Conservation (phyloP, 2,888 invertebrate species). For the Oligia fasciuncula region DNA sequence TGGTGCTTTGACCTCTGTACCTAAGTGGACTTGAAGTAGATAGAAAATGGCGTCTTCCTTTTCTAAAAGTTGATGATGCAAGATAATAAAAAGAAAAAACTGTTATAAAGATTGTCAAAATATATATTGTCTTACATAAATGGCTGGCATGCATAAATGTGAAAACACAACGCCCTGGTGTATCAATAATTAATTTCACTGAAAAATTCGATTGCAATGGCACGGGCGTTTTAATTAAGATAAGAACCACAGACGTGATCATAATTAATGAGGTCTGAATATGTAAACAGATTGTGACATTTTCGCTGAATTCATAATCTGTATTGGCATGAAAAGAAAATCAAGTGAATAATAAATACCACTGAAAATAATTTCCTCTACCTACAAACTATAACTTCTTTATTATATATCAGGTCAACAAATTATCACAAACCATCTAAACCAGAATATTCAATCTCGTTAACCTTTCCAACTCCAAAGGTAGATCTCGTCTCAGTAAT, state of each 20-base stretch:
- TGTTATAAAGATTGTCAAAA: background rate
- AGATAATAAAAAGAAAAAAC: background rate
- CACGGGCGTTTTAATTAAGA: conserved; percentile 33
- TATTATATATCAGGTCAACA: background rate
- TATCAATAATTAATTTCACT: conserved; percentile 25
- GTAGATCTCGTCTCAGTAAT: conserved; percentile 42
- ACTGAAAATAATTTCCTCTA: background rate
- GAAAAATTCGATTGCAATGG: conserved; percentile 17
- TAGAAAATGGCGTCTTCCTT: background rate
- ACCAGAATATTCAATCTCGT: conserved; percentile 34
- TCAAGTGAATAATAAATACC: background rate
- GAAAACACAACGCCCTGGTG: background rate
- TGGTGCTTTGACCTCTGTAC: background rate
- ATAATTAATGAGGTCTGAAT: conserved; percentile 37
- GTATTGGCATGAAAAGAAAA: background rate
- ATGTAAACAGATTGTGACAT: conserved; percentile 12
- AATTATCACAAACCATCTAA: conserved; percentile 15
- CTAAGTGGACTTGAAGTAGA: background rate
- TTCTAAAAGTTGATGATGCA: background rate
- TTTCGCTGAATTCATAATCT: conserved; percentile 8
- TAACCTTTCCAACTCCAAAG: conserved; percentile 26
- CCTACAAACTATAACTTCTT: background rate
- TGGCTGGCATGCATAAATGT: background rate
- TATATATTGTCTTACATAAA: background rate
- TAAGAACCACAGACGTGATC: conserved; percentile 27